Conservation (phyloP, 2,797 vertebrate species). For the Cynodonichthys magdalenae region DNA sequence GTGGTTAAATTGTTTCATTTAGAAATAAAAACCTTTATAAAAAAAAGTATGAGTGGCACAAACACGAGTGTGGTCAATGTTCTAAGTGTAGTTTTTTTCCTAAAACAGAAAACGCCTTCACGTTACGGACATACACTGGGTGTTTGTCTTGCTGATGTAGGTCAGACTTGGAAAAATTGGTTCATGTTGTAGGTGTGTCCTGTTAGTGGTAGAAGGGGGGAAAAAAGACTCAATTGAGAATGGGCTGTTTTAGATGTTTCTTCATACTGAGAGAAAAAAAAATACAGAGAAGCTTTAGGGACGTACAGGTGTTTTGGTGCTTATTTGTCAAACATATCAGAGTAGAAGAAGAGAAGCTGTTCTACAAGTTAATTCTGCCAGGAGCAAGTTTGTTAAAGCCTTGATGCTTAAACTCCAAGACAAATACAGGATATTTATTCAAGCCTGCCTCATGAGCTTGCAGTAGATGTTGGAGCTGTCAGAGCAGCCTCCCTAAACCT, state of each 20-base stretch:
- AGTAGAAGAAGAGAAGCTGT: constrained; percentile 1
- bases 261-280: not conserved
- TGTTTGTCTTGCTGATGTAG: constrained; percentile 77
- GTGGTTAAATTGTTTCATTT: not conserved
- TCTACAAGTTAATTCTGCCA: constrained; percentile 15
- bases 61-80: constrained; percentile 43
- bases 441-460: constrained; percentile 60
- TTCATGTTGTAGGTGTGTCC: constrained; percentile 76
- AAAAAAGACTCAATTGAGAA: constrained; percentile 30
- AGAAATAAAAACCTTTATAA: not conserved
- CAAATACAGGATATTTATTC: constrained; percentile 74
- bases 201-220: constrained; percentile 45
- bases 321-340: constrained; percentile 14
- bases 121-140: constrained; percentile 58
- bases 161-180: constrained; percentile 78
- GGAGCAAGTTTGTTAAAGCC: constrained; percentile 37
- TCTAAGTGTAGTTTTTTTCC: constrained; percentile 38
- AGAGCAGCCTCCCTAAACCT: constrained; percentile 47
- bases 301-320: not conserved
- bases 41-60: constrained; percentile 1
- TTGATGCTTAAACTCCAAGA: constrained; percentile 42
- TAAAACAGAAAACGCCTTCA: constrained; percentile 70
- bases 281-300: not conserved
- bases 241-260: constrained; percentile 12
- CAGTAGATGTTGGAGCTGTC: constrained; percentile 65